These are phyloP conservation scores for Malthinus seriepunctatus DNA, from an alignment of 2,888 invertebrate genomes.

Conservation along the genomic window DNA sequence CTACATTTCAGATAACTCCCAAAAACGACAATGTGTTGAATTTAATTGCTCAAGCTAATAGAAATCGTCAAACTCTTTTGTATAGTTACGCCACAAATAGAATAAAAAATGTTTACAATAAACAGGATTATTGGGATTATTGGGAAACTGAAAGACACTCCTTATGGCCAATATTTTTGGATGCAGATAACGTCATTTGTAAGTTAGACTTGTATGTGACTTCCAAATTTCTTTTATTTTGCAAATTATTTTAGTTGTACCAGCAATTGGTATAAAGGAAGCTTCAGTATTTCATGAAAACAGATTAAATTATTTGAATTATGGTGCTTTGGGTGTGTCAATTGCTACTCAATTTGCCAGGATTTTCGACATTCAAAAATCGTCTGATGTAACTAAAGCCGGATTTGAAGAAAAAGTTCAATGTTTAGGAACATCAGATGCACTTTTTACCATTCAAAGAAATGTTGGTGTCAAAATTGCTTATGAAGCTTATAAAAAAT, in stretches of 20 bases:
- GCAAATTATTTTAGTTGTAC: neutral
- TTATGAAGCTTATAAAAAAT: slow-evolving; percentile 9
- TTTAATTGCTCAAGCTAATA: slow-evolving; percentile 13
- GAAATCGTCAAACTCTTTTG: slow-evolving; percentile 1
- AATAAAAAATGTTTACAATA: slow-evolving; percentile 4
- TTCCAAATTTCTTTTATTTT: neutral
- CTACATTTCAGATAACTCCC: slow-evolving; percentile 3
- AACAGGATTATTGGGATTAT: no score
- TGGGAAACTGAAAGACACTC: no score
- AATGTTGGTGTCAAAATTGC: slow-evolving; percentile 4
- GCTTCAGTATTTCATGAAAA: slow-evolving; percentile 1
- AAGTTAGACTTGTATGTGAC: neutral
- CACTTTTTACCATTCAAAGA: neutral
- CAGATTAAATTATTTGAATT: slow-evolving; percentile 12
- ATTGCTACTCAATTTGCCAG: neutral
- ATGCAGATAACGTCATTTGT: slow-evolving; percentile 6
- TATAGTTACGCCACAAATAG: neutral
- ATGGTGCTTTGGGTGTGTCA: neutral
- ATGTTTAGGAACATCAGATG: slow-evolving; percentile 1
- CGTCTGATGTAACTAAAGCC: neutral
- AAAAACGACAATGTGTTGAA: slow-evolving; percentile 1
- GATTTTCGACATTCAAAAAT: neutral
- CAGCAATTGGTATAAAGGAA: neutral
- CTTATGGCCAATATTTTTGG: neutral
- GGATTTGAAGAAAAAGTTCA: neutral